Evolutionary conservation across 1,140 invertebrate genomes (phyloP), one percentile per base, ranked within the genome.

Genomic region (Neodiprion fabricii): DNA sequence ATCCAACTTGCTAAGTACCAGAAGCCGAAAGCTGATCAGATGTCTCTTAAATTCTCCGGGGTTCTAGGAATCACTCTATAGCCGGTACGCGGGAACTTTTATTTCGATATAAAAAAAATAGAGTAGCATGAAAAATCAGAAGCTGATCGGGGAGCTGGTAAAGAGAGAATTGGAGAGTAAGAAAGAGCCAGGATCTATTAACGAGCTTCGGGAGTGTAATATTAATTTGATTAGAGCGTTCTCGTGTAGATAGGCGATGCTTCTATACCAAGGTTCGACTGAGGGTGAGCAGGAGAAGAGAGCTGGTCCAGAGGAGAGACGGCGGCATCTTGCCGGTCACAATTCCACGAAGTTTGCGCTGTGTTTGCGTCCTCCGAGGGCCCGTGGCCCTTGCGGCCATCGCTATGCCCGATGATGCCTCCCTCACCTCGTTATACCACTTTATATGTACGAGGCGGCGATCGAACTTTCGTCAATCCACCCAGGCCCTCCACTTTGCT

Each of bases 151-250:
- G 28, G 5, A 40, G 28, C 28, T 40, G 28, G 28, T 40, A 61
- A 61, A 61, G 53, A 61, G 53, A 61, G 53, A 12, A 17, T 14
- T 61, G 53, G 53, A 61, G 11, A 61, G 53, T 7, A 14, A 65
- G 12, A 21, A 3, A 21, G 12, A 69, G 67, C 67, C 28, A 47
- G 67, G 14, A 69, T 69, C 67, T 69, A 69, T 69, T 69, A 69
- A 69, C 67, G 21, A 47, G 40, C 14, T 69, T 14, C 67, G 23
- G 14, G 67, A 69, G 67, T 69, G 67, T 69, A 17, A 69, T 69
- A 69, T 69, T 69, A 69, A 69, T 69, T 69, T 69, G 67, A 69
- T 69, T 69, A 69, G 67, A 69, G 5, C 53, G 53, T 12, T 12
- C n/a, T 12, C 8, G n/a, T 61, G n/a, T 17, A 61, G 53, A 61